Conservation (phyloP, 1,140 invertebrate genomes). For the Eupeodes corollae region DNA sequence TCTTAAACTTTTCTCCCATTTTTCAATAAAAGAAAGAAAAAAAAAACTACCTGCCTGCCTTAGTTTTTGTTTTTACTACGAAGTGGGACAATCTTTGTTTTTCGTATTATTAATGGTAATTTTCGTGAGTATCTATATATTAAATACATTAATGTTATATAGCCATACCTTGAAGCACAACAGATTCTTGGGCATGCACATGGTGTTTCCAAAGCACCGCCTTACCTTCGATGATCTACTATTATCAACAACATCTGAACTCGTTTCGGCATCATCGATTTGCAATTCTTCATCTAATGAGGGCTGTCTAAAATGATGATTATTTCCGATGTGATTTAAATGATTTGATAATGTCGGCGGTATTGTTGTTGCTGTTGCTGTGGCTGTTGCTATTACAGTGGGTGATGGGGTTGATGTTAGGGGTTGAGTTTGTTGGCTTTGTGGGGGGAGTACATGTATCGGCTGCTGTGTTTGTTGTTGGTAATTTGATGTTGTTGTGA, state of each 20-base stretch:
- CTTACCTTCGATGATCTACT: conserved; percentile 49
- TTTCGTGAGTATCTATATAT: conserved; percentile 24
- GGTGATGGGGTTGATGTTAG: neutral
- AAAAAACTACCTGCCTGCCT: conserved; percentile 7
- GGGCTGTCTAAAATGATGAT: too few species aligned
- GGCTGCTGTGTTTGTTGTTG: neutral
- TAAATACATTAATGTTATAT: conserved; percentile 36
- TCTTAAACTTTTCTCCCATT: conserved; percentile 15
- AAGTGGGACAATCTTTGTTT: neutral
- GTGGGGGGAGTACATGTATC: too few species aligned
- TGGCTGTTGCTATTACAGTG: neutral
- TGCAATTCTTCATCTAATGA: conserved; percentile 11
- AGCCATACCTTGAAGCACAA: conserved; percentile 64
- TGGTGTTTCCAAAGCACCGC: conserved; percentile 45
- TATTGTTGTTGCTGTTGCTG: neutral
- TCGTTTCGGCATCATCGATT: conserved; percentile 14
- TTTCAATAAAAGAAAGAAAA: conserved; percentile 3
- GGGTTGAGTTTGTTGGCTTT: neutral
- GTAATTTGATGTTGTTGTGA: neutral
- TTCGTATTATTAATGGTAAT: neutral
- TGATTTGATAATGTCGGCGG: neutral
- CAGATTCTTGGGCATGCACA: conserved; percentile 61
- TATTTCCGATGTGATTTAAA: neutral
- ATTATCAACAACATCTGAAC: conserved; percentile 13
- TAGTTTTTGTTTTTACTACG: neutral